phyloP scores from a whole-genome alignment of 2,113 vertebrate genomes.

The Ceuthmochares aereus region DNA sequence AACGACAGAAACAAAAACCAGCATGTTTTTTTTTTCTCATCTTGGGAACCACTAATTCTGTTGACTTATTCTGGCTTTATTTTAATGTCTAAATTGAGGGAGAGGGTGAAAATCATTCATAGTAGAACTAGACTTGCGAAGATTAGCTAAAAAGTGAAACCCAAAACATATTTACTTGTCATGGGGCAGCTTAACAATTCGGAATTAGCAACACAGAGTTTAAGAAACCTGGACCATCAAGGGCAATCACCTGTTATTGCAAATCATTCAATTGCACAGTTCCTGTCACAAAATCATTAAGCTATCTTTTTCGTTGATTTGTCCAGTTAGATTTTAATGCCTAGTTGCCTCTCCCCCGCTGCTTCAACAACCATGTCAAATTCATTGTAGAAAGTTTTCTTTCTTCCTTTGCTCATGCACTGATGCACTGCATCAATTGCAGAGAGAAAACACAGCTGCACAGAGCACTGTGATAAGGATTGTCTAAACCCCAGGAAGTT shows the following conservation, averaged over 20 bases:
- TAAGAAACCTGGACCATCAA: not conserved
- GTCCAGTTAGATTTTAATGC: not conserved
- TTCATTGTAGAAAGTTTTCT: not conserved
- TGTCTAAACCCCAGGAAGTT: not conserved
- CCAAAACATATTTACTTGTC: not conserved
- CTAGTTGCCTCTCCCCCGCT: not conserved
- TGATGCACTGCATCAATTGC: not conserved
- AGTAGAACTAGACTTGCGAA: not conserved
- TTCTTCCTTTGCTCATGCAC: fast-evolving
- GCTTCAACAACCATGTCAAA: not conserved
- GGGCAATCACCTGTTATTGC: not conserved
- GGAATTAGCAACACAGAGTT: not conserved
- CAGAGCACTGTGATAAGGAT: not conserved
- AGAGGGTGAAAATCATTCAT: not conserved
- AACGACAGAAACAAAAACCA: not conserved
- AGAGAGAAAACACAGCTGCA: not conserved
- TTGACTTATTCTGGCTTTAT: not conserved
- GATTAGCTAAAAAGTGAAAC: not conserved
- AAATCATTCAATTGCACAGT: not conserved
- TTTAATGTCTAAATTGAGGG: not conserved
- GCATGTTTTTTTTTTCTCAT: not conserved
- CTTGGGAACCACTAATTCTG: not conserved
- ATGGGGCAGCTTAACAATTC: not conserved
- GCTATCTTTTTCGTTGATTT: not conserved
- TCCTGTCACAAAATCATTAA: not conserved